Percentiles rank a stretch among this genome's conserved stretches.
Conservation (phyloP, 1,140 invertebrate genomes). For the Bombus cullumanus region DNA sequence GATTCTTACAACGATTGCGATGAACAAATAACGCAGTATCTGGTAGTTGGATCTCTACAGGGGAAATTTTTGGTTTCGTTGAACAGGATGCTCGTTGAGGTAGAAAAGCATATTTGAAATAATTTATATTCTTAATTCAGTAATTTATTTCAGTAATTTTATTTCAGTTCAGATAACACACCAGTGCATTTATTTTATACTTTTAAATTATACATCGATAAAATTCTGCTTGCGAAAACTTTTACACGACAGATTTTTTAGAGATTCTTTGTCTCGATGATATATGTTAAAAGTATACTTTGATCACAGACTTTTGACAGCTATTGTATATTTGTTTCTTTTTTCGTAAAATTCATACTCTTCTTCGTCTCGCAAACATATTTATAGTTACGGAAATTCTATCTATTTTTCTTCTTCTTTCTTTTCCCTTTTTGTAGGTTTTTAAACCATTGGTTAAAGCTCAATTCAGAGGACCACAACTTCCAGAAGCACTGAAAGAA, state of each 20-base stretch:
- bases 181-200: background rate
- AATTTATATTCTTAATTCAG: background rate
- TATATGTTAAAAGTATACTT: background rate
- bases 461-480: slow-evolving; percentile 77
- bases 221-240: background rate
- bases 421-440: slow-evolving; percentile 77
- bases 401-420: too few relatives aligned
- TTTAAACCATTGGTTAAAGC: slow-evolving; percentile 82
- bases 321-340: too few relatives aligned
- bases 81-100: slow-evolving; percentile 77
- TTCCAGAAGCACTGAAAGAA: slow-evolving; percentile 22
- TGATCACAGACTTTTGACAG: background rate
- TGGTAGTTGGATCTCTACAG: slow-evolving; percentile 85
- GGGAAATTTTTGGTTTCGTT: slow-evolving; percentile 84
- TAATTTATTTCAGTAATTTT: too few relatives aligned
- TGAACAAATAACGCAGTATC: slow-evolving; percentile 85
- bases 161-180: too few relatives aligned
- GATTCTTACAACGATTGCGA: slow-evolving; percentile 82
- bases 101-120: slow-evolving; percentile 31
- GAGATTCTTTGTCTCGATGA: too few relatives aligned
- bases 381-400: background rate
- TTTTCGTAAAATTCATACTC: background rate
- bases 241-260: background rate
- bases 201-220: background rate
- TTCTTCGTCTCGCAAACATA: background rate